phyloP scores from a whole-genome alignment of 2,113 vertebrate genomes.

The Pardalotus punctatus region DNA sequence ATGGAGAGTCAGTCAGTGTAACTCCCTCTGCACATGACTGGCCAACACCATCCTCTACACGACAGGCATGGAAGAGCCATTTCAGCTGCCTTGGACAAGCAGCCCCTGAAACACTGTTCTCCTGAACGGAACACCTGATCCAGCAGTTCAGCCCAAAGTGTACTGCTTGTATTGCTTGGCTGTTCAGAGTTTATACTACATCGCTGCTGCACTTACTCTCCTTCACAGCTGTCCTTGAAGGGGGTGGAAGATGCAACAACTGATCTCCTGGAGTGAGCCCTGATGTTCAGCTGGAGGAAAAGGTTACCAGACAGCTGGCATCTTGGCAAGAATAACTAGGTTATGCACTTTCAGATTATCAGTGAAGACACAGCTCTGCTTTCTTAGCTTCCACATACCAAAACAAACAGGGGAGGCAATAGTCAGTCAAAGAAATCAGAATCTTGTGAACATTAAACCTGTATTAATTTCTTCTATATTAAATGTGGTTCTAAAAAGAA shows the following conservation, averaged over 20 bases:
- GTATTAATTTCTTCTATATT: neutral
- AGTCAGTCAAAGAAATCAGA: neutral
- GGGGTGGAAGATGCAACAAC: neutral
- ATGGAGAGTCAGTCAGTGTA: neutral
- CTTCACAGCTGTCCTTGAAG: neutral
- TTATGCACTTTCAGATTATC: neutral
- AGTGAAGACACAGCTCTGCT: neutral
- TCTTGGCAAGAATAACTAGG: neutral
- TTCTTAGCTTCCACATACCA: neutral
- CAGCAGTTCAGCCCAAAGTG: neutral
- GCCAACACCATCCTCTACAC: neutral
- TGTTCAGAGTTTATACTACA: neutral
- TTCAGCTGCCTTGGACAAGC: neutral
- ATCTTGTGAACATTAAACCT: neutral
- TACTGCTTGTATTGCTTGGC: neutral
- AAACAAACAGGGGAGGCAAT: neutral
- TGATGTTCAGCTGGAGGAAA: neutral
- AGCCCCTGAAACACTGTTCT: neutral
- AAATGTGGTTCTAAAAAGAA: neutral
- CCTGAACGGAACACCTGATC: neutral
- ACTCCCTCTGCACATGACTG: neutral
- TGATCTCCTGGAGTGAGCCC: neutral
- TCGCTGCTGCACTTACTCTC: neutral
- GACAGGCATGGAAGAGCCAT: neutral
- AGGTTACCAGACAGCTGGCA: neutral